Percentiles rank a stretch among this genome's conserved stretches.
These are phyloP conservation scores for Zaprionus capensis DNA, from an alignment of 1,140 invertebrate species.

Conservation along the genomic window DNA sequence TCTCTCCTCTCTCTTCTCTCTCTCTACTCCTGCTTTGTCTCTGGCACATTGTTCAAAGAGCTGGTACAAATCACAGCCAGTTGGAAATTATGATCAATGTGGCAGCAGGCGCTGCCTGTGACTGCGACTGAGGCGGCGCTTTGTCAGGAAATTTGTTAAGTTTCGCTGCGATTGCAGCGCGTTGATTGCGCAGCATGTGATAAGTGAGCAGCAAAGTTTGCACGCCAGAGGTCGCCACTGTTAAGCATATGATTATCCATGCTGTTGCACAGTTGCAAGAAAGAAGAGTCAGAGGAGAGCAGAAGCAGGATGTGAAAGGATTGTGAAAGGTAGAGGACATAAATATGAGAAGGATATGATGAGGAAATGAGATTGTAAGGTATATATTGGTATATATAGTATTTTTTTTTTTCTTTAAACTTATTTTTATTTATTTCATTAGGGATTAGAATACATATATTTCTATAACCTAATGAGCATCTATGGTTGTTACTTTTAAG, in stretches of 20 bases:
- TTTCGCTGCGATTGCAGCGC: conserved; percentile 39
- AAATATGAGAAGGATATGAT: too few species aligned
- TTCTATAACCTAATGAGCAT: too few species aligned
- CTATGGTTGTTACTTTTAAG: too few species aligned
- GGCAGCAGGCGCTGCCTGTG: conserved; percentile 39
- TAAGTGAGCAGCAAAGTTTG: conserved; percentile 25
- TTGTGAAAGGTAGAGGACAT: not conserved
- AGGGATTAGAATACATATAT: too few species aligned
- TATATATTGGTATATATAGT: too few species aligned
- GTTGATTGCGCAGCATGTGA: conserved; percentile 47
- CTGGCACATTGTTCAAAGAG: conserved; percentile 61
- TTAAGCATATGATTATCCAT: conserved; percentile 4
- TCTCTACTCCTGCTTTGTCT: conserved; percentile 4
- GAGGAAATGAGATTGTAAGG: too few species aligned
- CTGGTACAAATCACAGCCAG: conserved; percentile 77
- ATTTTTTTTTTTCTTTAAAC: too few species aligned
- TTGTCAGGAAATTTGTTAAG: conserved; percentile 79
- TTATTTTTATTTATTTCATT: too few species aligned
- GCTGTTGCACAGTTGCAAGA: not conserved
- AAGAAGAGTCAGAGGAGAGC: too few species aligned
- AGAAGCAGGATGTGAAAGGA: not conserved
- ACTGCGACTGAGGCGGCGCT: conserved; percentile 38
- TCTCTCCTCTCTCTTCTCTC: not conserved
- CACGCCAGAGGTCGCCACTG: not conserved
- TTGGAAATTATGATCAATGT: conserved; percentile 79